Evolutionary conservation across 2,888 invertebrate species (phyloP), one percentile per base, ranked within the genome.

Genomic region (Listrodromus nycthemerus): DNA sequence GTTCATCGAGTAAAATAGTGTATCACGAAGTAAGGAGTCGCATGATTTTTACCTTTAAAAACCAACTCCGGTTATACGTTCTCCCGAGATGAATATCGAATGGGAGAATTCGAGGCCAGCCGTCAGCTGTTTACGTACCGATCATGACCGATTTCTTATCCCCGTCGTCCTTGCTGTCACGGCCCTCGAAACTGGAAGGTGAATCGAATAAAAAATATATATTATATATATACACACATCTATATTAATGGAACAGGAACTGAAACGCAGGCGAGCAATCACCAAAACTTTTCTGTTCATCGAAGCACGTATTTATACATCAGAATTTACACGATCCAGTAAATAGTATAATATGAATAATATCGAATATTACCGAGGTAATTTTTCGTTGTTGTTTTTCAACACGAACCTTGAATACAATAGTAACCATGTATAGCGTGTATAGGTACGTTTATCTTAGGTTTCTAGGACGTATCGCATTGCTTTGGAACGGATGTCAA

Each of bases 401-500:
- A 13, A 58, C 24, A 66, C 24, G 21, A 41, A 24, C 70, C 50
- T 71, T 33, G 61, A 21, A 52, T 50, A 24, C 41, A 30, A 67
- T 33, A 71, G 48, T 71, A 83, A 71, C 50, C 61, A 58, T 65
- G 30, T 75, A 33, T 13, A 37, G 58, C 24, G 52, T 33, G 48
- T 45, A 71, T 66, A 70, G n/a, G 4, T 52, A 75, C 13, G 21
- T 55, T 55, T 76, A 67, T 66, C 67, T 80, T 74, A 80, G 27
- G n/a, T 80, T 45, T 80, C 69, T 77, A 80, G 67, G 67, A 83
- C 80, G 80, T 83, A 77, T 69, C 30, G 41, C 73, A 55, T 74
- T 69, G 77, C 83, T 83, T 83, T 80, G 83, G 77, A 80, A 80
- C 67, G 50, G 76, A 73, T 69, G 30, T 80, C 8, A 33, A 33